Base-by-base conservation (phyloP, 2,888 invertebrate genomes). In the Pteria penguin region DNA sequence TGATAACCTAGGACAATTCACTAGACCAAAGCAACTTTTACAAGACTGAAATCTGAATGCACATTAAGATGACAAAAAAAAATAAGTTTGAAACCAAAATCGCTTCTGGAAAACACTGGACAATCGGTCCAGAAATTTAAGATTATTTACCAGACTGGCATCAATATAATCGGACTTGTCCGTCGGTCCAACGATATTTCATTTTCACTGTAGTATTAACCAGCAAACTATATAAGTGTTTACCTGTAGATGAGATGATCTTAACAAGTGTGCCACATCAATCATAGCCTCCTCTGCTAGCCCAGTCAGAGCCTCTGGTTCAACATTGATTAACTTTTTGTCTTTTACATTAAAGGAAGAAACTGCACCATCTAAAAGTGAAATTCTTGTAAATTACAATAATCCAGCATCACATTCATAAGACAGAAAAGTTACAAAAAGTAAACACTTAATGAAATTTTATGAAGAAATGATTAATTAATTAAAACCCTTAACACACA, bases 221-320 rank as follows among this genome's bases (percentile, higher is more conserved):
- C 24, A 67, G 27, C 26, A 55, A 2, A 14, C 36, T 31, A 31
- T 61, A 22, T n/a, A 8, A 27, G n/a, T n/a, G 29, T 8, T 52
- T 75, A 92, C 92, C 90, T 92, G 88, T 67, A 92, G 81, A 80
- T 92, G 92, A 18, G 87, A 90, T 5, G 92, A 91, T 72, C 92
- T 77, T 24, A 92, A 83, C 0, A 92, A 84, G 81, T 92, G 92
- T 11, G 92, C 88, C 45, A 92, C 88, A 73, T 92, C 92, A 67
- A 91, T 84, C 87, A 91, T 91, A 3, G 92, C 92, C 67, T 91
- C 87, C 71, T 92, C 90, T 5, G 92, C 82, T n/a, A 92, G 81
- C 82, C 88, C 57, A 2, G 92, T 92, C 67, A 92, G 80, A 2
- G 91, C 92, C 67, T 91, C 87, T 4, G 91, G 89, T 26, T 88